These are phyloP conservation scores for Pocillopora damicornis DNA, from an alignment of 64 coral and sea anemone species.

Conservation along the genomic window DNA sequence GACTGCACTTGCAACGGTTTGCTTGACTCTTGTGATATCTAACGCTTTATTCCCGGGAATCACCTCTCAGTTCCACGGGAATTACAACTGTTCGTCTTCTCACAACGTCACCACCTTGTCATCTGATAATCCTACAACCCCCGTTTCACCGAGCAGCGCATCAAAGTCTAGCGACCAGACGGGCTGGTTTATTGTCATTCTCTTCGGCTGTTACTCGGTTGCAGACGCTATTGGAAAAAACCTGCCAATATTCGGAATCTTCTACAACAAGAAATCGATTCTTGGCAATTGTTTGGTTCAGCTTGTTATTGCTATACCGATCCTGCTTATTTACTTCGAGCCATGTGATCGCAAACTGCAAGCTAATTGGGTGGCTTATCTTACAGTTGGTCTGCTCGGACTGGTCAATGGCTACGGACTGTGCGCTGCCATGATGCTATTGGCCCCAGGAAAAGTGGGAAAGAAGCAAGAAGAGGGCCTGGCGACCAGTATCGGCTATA, in stretches of 20 bases:
- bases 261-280: slow-evolving; percentile 79
- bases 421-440: slow-evolving; percentile 88
- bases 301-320: slow-evolving; percentile 70
- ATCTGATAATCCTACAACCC: too few species aligned
- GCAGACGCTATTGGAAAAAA: slow-evolving; percentile 86
- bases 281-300: slow-evolving; percentile 68
- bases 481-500: slow-evolving; percentile 83
- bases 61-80: slow-evolving; percentile 83
- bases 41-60: slow-evolving; percentile 87
- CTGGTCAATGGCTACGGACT: slow-evolving; percentile 85
- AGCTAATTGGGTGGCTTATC: slow-evolving; percentile 71
- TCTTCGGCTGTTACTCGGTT: slow-evolving; percentile 83
- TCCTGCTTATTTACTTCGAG: slow-evolving; percentile 79
- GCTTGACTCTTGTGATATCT: slow-evolving; percentile 74
- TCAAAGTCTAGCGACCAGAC: slow-evolving; percentile 66
- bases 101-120: neutral
- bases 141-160: neutral
- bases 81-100: slow-evolving; percentile 60
- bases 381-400: slow-evolving; percentile 67
- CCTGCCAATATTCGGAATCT: slow-evolving; percentile 77
- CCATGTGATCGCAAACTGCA: slow-evolving; percentile 66
- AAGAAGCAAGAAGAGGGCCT: slow-evolving; percentile 81
- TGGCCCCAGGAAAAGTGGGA: slow-evolving; percentile 57
- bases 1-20: slow-evolving; percentile 62
- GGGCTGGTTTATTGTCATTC: slow-evolving; percentile 83